Base-by-base conservation (phyloP, 2,113 vertebrate species). In the Ceyx cyanopectus region DNA sequence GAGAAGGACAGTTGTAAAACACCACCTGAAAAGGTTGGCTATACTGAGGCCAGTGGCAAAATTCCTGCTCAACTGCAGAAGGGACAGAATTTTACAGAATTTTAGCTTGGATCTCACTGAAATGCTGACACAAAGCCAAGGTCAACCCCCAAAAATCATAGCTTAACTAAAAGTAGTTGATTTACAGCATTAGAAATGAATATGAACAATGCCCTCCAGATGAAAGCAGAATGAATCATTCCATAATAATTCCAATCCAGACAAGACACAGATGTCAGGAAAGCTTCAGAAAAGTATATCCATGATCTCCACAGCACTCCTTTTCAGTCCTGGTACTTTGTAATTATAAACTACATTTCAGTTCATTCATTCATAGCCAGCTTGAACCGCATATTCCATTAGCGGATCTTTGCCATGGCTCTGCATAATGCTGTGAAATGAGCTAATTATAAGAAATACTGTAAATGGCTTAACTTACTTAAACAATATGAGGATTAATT, bases 401-500 rank as follows among this genome's bases (percentile, higher is more conserved):
- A 87, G 23, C 43, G 91, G 66, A 37, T 87, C 27, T 90, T 87
- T n/a, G 81, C 63, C 72, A 63, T 43, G 41, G 76, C 48, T 86
- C 77, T 93, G 81, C 57, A 75, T 45, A 74, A 66, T 83, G 5
- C 63, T 30, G 48, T 34, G 58, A 86, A 95, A 92, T 86, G 29
- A 41, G 85, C 30, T 69, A 70, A 77, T 61, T 80, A 60, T 75
- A 81, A 69, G 62, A 91, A 85, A 74, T 81, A 24, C 32, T 68
- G 41, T 79, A 89, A 96, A 92, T 68, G 50, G 43, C 43, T 95
- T 85, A 93, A 92, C 50, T 76, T 75, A 74, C 87, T 74, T 60
- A 53, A 56, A 41, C 12, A 72, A 65, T 27, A n/a, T 37, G 40
- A 57, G 26, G 51, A 87, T 93, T 94, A 60, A 88, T 93, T 89